Percentiles rank a stretch among this genome's conserved stretches.
phyloP scores from a whole-genome alignment of 2,888 invertebrate species.

The Rosalia funebris region DNA sequence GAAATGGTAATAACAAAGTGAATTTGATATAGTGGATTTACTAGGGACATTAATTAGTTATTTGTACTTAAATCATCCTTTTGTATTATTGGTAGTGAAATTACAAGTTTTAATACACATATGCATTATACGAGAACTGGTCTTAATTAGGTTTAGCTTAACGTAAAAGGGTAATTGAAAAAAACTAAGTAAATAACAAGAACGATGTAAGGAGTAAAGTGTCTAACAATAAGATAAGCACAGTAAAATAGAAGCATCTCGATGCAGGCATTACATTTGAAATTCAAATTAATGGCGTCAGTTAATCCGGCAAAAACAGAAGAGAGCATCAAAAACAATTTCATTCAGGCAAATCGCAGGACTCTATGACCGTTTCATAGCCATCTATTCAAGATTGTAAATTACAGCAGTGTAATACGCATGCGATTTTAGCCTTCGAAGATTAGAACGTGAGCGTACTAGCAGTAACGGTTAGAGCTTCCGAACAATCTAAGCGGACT shows the following conservation, averaged over 20 bases:
- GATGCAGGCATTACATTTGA: conserved; percentile 32
- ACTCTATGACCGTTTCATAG: conserved; percentile 56
- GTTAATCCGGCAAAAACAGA: conserved; percentile 47
- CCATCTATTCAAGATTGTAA: conserved; percentile 60
- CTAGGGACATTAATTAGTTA: no score
- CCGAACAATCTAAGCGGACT: conserved; percentile 53
- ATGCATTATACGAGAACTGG: no score
- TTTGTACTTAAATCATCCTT: no score
- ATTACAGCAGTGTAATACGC: conserved; percentile 57
- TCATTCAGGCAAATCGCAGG: conserved; percentile 55
- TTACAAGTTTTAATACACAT: no score
- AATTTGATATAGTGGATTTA: no score
- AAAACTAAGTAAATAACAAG: no score
- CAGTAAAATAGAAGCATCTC: conserved; percentile 11
- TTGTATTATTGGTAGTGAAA: no score
- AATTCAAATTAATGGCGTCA: conserved; percentile 44
- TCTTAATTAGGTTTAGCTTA: no score
- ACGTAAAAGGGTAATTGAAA: no score
- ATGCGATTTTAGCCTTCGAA: conserved; percentile 52
- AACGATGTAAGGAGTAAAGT: no score
- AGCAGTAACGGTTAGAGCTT: neutral
- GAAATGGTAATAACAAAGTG: no score
- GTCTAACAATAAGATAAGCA: conserved; percentile 4
- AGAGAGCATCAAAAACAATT: conserved; percentile 61
- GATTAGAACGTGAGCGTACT: conserved; percentile 45